Conservation (phyloP, 2,797 vertebrate genomes). For the Triplophysa yarkandensis region DNA sequence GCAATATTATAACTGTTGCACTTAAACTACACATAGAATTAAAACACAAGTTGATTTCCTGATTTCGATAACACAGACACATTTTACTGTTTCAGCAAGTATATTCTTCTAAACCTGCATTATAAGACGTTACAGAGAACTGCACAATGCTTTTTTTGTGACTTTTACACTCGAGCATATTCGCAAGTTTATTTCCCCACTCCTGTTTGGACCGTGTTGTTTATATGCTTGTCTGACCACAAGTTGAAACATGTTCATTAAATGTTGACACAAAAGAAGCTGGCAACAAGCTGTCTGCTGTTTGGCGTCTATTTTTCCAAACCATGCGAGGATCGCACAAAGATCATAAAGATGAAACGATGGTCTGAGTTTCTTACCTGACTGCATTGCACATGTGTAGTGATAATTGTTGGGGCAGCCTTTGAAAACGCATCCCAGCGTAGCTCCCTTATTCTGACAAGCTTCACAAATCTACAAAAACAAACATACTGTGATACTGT, state of each 20-base stretch:
- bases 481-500: neutral
- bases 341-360: slow-evolving; percentile 1
- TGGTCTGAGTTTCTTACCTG: slow-evolving; percentile 66
- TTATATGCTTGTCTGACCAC: slow-evolving; percentile 12
- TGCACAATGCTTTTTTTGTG: slow-evolving; percentile 3
- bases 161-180: slow-evolving; percentile 9
- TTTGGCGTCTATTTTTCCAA: neutral
- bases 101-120: neutral
- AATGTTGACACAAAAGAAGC: slow-evolving; percentile 21
- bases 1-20: too few species aligned
- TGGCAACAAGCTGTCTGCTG: slow-evolving; percentile 25
- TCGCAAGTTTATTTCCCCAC: neutral
- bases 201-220: neutral
- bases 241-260: slow-evolving; percentile 47
- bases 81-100: neutral
- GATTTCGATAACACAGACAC: neutral
- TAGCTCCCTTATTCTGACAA: slow-evolving; percentile 70
- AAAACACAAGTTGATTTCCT: too few species aligned
- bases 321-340: neutral
- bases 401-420: slow-evolving; percentile 79
- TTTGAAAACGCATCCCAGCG: slow-evolving; percentile 78
- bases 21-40: too few species aligned
- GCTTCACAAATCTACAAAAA: slow-evolving; percentile 70
- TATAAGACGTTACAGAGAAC: neutral
- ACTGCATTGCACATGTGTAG: slow-evolving; percentile 78